Conservation (phyloP, 2,888 invertebrate species). For the Cactoblastis cactorum region DNA sequence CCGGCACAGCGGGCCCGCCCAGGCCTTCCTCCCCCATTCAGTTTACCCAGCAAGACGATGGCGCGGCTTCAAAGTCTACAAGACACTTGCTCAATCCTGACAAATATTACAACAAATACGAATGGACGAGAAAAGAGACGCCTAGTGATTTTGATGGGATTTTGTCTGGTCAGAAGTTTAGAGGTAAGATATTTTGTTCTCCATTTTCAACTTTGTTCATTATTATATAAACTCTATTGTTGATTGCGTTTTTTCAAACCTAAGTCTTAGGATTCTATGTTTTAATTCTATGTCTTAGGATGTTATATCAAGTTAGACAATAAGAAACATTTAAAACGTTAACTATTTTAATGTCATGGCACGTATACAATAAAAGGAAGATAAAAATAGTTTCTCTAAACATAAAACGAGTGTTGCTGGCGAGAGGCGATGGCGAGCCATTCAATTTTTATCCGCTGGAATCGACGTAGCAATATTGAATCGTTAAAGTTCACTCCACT, state of each 20-base stretch:
- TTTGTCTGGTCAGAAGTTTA: conserved; percentile 63
- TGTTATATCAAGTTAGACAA: no score
- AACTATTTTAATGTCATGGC: neutral
- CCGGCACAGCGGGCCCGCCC: conserved; percentile 87
- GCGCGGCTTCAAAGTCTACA: conserved; percentile 88
- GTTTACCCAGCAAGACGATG: conserved; percentile 89
- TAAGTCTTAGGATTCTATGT: no score
- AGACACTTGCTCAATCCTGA: conserved; percentile 87
- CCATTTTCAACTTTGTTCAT: no score
- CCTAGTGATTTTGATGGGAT: conserved; percentile 67
- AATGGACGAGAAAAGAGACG: conserved; percentile 76
- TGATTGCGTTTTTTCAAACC: no score
- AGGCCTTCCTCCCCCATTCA: conserved; percentile 88
- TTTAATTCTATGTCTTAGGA: no score
- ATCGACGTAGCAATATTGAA: conserved; percentile 38
- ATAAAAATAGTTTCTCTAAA: conserved; percentile 11
- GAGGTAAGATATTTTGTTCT: conserved; percentile 49
- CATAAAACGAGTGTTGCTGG: conserved; percentile 16
- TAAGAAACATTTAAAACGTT: no score
- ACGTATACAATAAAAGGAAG: neutral
- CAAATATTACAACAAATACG: conserved; percentile 82
- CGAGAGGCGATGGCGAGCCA: conserved; percentile 11
- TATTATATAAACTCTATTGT: no score
- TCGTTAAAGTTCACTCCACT: conserved; percentile 31
- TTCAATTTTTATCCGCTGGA: conserved; percentile 32